Percentiles rank a stretch among this genome's conserved stretches.
These are phyloP conservation scores for Ischnura elegans DNA, from an alignment of 2,888 invertebrate genomes.

Conservation along the genomic window DNA sequence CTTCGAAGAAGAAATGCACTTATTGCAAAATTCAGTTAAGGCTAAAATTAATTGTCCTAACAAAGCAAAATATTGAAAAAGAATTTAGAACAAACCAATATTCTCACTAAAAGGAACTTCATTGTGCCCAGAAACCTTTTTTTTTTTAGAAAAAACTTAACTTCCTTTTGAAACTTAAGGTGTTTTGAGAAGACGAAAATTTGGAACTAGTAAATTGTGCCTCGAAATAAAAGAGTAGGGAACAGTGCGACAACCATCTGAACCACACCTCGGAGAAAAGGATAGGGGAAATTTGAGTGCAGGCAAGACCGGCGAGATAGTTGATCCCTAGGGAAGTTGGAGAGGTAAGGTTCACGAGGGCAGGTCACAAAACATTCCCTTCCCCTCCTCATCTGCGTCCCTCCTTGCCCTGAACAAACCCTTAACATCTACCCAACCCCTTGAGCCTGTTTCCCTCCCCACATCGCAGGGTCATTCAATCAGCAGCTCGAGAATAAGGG, in stretches of 20 bases:
- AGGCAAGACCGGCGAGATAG: neutral
- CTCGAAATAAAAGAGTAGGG: neutral
- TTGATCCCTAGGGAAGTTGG: neutral
- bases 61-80: too few species aligned
- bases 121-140: too few species aligned
- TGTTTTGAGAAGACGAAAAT: neutral
- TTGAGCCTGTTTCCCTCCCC: too few species aligned
- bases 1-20: too few species aligned
- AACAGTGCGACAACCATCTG: neutral
- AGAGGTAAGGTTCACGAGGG: neutral
- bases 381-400: neutral
- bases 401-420: neutral
- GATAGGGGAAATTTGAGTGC: neutral
- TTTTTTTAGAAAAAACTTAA: too few species aligned
- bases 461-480: conserved; percentile 45
- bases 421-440: neutral
- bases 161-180: too few species aligned
- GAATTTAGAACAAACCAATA: too few species aligned
- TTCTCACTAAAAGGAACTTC: too few species aligned
- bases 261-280: neutral
- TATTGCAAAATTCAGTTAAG: too few species aligned
- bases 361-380: conserved; percentile 36
- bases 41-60: too few species aligned
- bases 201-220: neutral
- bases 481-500: neutral